Base-by-base conservation (phyloP, 2,888 invertebrate species). In the Tridacna crocea region DNA sequence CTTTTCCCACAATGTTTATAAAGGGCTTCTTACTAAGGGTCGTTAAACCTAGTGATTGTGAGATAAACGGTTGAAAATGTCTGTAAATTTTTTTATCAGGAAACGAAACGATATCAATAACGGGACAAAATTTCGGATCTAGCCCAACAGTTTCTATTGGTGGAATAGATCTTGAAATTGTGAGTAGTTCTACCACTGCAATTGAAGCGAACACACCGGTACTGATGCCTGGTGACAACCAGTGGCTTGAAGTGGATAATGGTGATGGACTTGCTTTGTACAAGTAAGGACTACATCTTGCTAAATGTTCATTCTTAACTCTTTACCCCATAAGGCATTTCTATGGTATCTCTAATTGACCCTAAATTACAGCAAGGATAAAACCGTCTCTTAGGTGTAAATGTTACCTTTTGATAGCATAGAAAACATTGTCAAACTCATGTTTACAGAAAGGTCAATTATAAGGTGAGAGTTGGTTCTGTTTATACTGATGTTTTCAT, bases 121-220 rank as follows among this genome's bases (percentile, higher is more conserved):
- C 17, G 26, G 83, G 83, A 12, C 72, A 72, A 12, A 27, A 66
- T 26, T 47, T 83, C 17, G 83, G 83, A 11, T 48, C 46, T 22
- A 13, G 12, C 11, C 70, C 72, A 11, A n/a, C 51, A 0, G 72
- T 77, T 4, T 72, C 27, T 19, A 68, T 83, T 15, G 79, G 68
- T 17, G 70, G 27, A 4, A 70, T 48, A 11, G 17, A 24, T 12
- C 22, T 78, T 6, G 58, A 72, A 19, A n/a, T 73, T 8, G 66
- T 60, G 11, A 61, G 72, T 19, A 63, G 27, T 12, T 48, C 55
- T 36, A 63, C 76, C 4, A 55, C 55, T 0, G 46, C 76, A n/a
- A 58, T 24, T 15, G 72, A 76, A 15, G 46, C 48, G 22, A 79
- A 73, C 19, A 76, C 77, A 22, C n/a, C 58, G 10, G 63, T 60